Percentiles rank a stretch among this genome's conserved stretches.
Evolutionary conservation across 1,140 invertebrate genomes (phyloP).

Genomic region (Drosophila subobscura): DNA sequence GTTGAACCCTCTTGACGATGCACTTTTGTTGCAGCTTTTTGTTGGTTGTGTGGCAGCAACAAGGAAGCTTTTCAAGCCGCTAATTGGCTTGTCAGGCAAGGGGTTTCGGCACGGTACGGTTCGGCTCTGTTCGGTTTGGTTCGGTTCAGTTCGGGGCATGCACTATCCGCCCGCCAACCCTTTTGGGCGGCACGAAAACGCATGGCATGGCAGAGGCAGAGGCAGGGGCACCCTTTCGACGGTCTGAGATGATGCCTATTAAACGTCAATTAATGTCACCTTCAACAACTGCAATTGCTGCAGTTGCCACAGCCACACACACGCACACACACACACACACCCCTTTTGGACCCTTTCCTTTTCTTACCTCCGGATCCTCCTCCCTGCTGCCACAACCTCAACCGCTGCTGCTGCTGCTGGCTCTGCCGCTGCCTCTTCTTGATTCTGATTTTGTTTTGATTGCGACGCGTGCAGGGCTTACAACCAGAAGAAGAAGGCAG

Average conservation of each 20-base stretch:
- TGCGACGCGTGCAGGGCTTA: slow-evolving; percentile 59
- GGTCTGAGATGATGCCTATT: slow-evolving; percentile 53
- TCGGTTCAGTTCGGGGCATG: slow-evolving; percentile 3
- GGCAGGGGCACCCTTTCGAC: background rate
- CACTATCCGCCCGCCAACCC: slow-evolving; percentile 12
- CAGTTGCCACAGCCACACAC: slow-evolving; percentile 16
- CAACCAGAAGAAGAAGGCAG: slow-evolving; percentile 1
- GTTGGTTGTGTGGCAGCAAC: slow-evolving; percentile 50
- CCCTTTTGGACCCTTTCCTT: background rate
- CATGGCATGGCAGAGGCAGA: background rate
- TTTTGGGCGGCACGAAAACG: background rate
- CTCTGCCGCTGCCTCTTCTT: background rate
- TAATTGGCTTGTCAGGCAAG: slow-evolving; percentile 63
- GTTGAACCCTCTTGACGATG: slow-evolving; percentile 40
- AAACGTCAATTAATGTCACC: slow-evolving; percentile 80
- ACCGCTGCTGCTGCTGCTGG: background rate
- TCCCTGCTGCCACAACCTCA: too few relatives aligned
- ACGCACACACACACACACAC: background rate
- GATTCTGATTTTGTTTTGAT: slow-evolving; percentile 66
- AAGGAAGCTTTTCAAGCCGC: slow-evolving; percentile 63
- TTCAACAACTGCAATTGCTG: slow-evolving; percentile 72
- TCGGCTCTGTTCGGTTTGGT: background rate
- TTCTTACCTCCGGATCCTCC: slow-evolving; percentile 8
- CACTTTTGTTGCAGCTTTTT: slow-evolving; percentile 54
- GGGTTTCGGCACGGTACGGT: background rate